Conservation (phyloP, 2,888 invertebrate genomes). For the Mamestra brassicae region DNA sequence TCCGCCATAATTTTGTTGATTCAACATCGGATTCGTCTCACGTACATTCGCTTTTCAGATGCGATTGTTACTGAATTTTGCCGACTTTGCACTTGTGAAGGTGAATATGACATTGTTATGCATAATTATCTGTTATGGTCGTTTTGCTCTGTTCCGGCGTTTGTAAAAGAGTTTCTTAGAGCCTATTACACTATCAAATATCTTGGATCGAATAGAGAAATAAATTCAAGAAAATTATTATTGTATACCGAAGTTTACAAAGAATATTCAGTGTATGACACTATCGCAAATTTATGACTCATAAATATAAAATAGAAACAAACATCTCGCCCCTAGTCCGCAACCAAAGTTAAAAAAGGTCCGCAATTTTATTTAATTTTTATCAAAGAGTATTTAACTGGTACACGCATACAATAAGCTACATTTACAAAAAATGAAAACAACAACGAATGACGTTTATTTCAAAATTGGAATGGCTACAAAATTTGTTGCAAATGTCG, state of each 20-base stretch:
- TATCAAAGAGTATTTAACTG: conserved; percentile 14
- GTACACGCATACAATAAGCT: not conserved
- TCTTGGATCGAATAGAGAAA: not conserved
- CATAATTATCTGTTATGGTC: conserved; percentile 33
- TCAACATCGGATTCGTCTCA: conserved; percentile 86
- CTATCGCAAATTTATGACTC: no score
- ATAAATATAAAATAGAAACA: no score
- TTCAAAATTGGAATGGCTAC: conserved; percentile 75
- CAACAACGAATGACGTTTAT: conserved; percentile 50
- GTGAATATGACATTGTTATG: conserved; percentile 51
- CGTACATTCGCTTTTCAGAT: conserved; percentile 77
- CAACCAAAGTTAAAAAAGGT: no score
- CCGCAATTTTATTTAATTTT: not conserved
- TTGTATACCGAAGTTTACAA: no score
- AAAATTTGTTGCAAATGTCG: conserved; percentile 74
- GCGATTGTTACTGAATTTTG: conserved; percentile 65
- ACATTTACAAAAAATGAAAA: conserved; percentile 10
- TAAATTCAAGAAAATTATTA: no score
- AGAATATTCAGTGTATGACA: no score
- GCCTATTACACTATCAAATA: not conserved
- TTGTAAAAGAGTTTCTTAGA: not conserved
- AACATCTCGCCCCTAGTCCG: no score
- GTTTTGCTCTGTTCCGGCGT: not conserved
- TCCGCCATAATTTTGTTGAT: conserved; percentile 85
- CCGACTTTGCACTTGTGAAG: conserved; percentile 61